Conservation (phyloP, 2,113 vertebrate genomes). For the Semnornis frantzii region DNA sequence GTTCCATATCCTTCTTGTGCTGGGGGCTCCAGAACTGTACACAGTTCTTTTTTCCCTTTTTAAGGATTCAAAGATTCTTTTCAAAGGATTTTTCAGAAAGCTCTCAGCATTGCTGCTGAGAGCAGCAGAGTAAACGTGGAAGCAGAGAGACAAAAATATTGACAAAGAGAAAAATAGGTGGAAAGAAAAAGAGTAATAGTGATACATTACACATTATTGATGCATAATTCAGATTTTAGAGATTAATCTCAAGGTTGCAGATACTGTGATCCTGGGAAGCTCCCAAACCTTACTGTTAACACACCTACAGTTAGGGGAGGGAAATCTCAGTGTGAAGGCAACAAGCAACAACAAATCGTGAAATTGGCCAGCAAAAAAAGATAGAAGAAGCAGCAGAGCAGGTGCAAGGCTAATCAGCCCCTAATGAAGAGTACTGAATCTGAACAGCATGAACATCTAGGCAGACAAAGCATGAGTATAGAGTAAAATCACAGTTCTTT, state of each 20-base stretch:
- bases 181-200: background rate
- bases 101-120: background rate
- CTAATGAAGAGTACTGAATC: background rate
- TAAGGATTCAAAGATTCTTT: background rate
- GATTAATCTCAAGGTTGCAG: background rate
- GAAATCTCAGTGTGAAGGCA: background rate
- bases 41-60: background rate
- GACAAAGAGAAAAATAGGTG: background rate
- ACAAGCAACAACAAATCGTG: background rate
- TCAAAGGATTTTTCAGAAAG: slow-evolving; percentile 5
- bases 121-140: background rate
- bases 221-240: slow-evolving; percentile 30
- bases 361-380: background rate
- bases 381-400: background rate
- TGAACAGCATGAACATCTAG: background rate
- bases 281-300: background rate
- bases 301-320: background rate
- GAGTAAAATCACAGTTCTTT: background rate
- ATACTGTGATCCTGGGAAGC: background rate
- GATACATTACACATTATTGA: background rate
- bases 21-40: no score
- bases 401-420: background rate
- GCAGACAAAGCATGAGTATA: background rate
- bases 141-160: slow-evolving; percentile 18
- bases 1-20: no score